These are phyloP conservation scores for Pteromalus puparum DNA, from an alignment of 1,140 invertebrate species.

Conservation along the genomic window DNA sequence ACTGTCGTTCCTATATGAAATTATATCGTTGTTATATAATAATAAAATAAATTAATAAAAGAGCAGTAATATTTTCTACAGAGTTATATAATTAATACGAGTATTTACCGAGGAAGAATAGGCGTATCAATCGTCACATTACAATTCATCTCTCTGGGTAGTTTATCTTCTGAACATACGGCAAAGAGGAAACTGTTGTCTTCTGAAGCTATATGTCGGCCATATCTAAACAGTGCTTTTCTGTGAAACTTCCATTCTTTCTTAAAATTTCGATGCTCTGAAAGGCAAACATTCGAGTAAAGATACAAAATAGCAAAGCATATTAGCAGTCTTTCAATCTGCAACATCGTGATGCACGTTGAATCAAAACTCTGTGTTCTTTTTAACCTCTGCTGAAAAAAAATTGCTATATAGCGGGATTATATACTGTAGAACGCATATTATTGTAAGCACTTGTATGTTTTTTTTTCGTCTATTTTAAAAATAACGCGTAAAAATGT, in stretches of 20 bases:
- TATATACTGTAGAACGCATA: not conserved
- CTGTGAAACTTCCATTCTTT: conserved; percentile 42
- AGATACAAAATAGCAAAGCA: not conserved
- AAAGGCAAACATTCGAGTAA: not conserved
- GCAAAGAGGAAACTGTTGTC: conserved; percentile 45
- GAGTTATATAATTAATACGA: not conserved
- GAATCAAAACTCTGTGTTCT: not conserved
- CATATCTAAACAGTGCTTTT: conserved; percentile 7
- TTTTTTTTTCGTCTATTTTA: not conserved
- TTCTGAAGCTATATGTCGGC: not conserved
- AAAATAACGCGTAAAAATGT: not conserved
- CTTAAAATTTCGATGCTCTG: conserved; percentile 22
- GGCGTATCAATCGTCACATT: conserved; percentile 42
- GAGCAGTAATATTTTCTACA: too few relatives aligned
- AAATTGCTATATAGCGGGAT: not conserved
- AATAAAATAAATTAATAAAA: not conserved
- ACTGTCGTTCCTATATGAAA: not conserved
- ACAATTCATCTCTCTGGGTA: conserved; percentile 31
- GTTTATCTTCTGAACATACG: conserved; percentile 2
- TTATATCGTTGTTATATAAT: not conserved
- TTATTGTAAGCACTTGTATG: not conserved
- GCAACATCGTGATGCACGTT: not conserved
- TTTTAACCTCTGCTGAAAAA: not conserved
- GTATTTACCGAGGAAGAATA: conserved; percentile 9
- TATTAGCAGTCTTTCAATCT: not conserved